Percentiles rank a stretch among this genome's conserved stretches.
Evolutionary conservation across 2,797 vertebrate species (phyloP).

Genomic region (Lepidocolaptes lacrymiger): DNA sequence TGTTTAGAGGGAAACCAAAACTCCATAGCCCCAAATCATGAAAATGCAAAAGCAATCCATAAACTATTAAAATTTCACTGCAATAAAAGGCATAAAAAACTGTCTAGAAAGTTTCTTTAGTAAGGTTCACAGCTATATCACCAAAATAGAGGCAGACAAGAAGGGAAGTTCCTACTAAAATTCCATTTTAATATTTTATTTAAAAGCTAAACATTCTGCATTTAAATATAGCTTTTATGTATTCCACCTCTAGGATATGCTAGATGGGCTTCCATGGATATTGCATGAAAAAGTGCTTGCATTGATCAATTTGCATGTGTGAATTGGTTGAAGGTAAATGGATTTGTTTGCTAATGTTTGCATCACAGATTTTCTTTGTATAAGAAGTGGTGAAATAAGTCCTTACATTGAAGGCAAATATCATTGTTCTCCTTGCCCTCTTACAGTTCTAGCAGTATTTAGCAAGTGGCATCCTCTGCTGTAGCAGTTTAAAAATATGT

Average conservation of each 20-base stretch:
- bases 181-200: neutral
- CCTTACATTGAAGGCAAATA: neutral
- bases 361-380: neutral
- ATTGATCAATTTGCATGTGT: neutral
- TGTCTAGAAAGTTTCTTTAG: neutral
- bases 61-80: constrained; percentile 15
- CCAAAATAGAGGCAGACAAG: neutral
- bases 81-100: neutral
- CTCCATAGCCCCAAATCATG: neutral
- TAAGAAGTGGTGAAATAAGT: neutral
- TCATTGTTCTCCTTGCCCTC: neutral
- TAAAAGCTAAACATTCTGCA: neutral
- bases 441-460: neutral
- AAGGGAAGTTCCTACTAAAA: neutral
- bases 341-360: neutral
- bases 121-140: neutral
- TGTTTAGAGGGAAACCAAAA: neutral
- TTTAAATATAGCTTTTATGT: neutral
- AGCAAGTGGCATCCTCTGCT: neutral
- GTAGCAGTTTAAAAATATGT: neutral
- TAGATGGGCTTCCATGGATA: neutral
- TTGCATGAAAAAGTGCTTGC: neutral
- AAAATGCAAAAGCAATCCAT: neutral
- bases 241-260: neutral
- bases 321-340: neutral